These are phyloP conservation scores for Seriola dumerili DNA, from an alignment of 2,113 vertebrate species.

Conservation along the genomic window DNA sequence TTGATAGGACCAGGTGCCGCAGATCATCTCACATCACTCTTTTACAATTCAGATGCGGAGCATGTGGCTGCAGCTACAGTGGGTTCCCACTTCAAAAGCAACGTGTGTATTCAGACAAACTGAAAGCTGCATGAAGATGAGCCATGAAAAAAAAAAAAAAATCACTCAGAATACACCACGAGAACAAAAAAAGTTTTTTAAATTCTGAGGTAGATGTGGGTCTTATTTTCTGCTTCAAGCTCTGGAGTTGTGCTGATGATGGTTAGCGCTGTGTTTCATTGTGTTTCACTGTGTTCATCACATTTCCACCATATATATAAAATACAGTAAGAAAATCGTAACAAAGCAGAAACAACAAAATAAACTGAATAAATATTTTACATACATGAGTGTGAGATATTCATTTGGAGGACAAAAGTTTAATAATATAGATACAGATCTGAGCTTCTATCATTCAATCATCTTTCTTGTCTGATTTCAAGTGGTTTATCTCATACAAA, in stretches of 20 bases:
- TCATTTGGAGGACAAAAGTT: too few species aligned
- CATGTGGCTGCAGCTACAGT: slow-evolving; percentile 25
- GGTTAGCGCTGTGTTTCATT: too few species aligned
- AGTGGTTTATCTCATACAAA: not conserved
- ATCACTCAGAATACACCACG: not conserved
- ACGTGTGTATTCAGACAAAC: slow-evolving; percentile 43
- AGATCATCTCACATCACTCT: slow-evolving; percentile 29
- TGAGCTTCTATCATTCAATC: too few species aligned
- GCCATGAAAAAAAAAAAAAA: not conserved
- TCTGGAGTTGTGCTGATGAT: not conserved
- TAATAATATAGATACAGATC: too few species aligned
- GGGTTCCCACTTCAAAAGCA: slow-evolving; percentile 49
- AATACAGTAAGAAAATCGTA: too few species aligned
- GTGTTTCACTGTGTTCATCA: too few species aligned
- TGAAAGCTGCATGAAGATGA: slow-evolving; percentile 35
- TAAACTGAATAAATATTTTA: too few species aligned
- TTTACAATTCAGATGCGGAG: slow-evolving; percentile 66
- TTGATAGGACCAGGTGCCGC: slow-evolving; percentile 58
- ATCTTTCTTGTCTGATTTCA: too few species aligned
- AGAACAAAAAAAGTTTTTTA: not conserved
- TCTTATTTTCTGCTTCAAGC: not conserved
- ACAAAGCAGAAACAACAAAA: too few species aligned
- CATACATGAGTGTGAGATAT: too few species aligned
- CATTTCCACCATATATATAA: too few species aligned
- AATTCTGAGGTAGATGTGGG: not conserved